A percentile compares a stretch with the other conserved stretches of the same genome.
Conservation (phyloP, 2,888 invertebrate genomes). For the Caenorhabditis japonica region DNA sequence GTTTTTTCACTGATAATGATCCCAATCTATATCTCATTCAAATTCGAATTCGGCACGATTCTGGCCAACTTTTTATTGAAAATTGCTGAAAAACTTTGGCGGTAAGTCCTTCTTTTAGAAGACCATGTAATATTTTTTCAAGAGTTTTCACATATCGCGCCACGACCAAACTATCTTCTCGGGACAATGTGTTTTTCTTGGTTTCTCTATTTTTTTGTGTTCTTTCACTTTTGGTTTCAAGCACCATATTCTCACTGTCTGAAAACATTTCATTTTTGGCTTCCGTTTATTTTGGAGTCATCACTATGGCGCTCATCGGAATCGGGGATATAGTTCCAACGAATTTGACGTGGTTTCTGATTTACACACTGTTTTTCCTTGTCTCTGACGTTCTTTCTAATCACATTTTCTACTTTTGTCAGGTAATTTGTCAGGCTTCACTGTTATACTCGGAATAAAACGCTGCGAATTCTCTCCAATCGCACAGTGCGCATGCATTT, state of each 20-base stretch:
- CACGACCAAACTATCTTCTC: conserved; percentile 1
- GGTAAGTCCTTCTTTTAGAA: too few species aligned
- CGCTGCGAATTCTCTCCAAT: too few species aligned
- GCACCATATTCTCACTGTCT: conserved; percentile 16
- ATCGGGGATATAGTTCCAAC: conserved; percentile 40
- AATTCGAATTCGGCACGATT: conserved; percentile 43
- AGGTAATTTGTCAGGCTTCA: too few species aligned
- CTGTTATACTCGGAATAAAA: too few species aligned
- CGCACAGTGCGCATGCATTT: too few species aligned
- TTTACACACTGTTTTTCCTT: conserved; percentile 23
- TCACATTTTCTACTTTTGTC: conserved; percentile 40
- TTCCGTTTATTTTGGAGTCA: conserved; percentile 40
- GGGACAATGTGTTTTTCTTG: conserved; percentile 29
- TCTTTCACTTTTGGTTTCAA: conserved; percentile 14
- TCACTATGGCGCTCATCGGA: conserved; percentile 36
- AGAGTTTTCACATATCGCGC: background rate
- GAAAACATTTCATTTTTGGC: conserved; percentile 18
- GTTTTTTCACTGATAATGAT: conserved; percentile 30
- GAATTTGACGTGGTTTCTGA: conserved; percentile 14
- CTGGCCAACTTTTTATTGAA: conserved; percentile 10
- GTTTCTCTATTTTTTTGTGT: conserved; percentile 24
- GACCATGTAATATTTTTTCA: background rate
- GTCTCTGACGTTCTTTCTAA: conserved; percentile 38
- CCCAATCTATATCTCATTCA: conserved; percentile 46
- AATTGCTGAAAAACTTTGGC: background rate